Base-by-base conservation (phyloP, 2,113 vertebrate species). In the Dicrurus megarhynchus region DNA sequence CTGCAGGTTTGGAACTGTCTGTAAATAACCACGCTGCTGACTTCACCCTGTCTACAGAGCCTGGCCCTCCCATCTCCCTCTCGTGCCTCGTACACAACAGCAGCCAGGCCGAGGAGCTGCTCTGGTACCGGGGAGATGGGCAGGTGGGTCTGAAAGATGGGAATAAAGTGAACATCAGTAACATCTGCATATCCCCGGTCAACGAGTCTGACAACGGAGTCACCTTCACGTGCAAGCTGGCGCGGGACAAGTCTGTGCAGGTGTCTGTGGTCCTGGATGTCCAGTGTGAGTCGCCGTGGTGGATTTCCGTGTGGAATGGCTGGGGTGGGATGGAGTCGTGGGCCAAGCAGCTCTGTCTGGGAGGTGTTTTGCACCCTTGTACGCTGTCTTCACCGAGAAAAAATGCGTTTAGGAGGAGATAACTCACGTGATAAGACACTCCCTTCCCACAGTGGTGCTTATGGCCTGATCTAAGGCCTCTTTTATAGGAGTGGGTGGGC, bases 121-220 rank as follows among this genome's bases (percentile, higher is more conserved):
- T 97, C 56, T 98, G 98, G 98, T 98, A 98, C 82, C 94, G 98
- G 20, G 98, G 61, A 39, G 49, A 53, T 0, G 55, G 82, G 27
- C 24, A 2, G 16, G 98, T 98, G 37, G 73, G 60, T 28, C 87
- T 98, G 91, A 94, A 93, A 44, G 67, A 95, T 6, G 97, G 80
- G 11, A 98, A 98, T 47, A 97, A 77, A 80, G 93, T 98, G 71
- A 98, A 98, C 55, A 12, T 92, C 89, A 98, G 98, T 46, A 94
- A 87, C 35, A 46, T 98, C 88, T 98, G 98, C n/a, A 33, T 98
- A 18, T 96, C 87, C 47, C 90, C 97, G 1, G 79, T 98, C 87
- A 92, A 63, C 0, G 71, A 87, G 76, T 42, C 97, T 0, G 98
- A 98, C 93, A 32, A 98, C 0, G 97, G 97, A 3, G 95, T 98